A percentile compares a stretch with the other conserved stretches of the same genome.
These are phyloP conservation scores for Hoplodrina ambigua DNA, from an alignment of 2,888 invertebrate species.

Conservation along the genomic window DNA sequence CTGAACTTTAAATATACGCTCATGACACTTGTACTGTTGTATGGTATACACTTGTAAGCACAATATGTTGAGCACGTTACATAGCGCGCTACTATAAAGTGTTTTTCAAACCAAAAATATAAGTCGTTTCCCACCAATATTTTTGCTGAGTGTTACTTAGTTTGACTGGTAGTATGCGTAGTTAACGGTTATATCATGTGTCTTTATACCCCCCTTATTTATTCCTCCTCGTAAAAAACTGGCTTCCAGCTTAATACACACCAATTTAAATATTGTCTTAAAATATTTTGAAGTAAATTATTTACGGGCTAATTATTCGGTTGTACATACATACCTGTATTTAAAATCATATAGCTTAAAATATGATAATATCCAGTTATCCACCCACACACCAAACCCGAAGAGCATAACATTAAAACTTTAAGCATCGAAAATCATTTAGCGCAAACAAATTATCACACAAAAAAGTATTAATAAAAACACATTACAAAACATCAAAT, in stretches of 20 bases:
- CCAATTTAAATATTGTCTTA: not conserved
- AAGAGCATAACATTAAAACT: constrained; percentile 33
- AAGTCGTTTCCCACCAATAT: too few relatives aligned
- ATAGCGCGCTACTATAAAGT: too few relatives aligned
- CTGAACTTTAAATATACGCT: too few relatives aligned
- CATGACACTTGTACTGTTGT: too few relatives aligned
- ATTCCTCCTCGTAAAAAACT: not conserved
- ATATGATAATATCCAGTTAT: not conserved
- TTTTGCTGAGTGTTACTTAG: too few relatives aligned
- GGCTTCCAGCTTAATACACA: not conserved
- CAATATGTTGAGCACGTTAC: too few relatives aligned
- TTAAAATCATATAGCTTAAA: not conserved
- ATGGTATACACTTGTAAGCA: too few relatives aligned
- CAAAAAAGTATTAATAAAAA: constrained; percentile 70
- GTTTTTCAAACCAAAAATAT: too few relatives aligned
- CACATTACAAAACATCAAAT: constrained; percentile 77
- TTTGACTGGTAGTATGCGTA: too few relatives aligned
- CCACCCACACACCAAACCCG: not conserved
- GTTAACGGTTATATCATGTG: too few relatives aligned
- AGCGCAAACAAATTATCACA: constrained; percentile 50
- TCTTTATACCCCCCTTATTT: too few relatives aligned
- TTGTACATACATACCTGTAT: not conserved
- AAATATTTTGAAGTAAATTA: too few relatives aligned
- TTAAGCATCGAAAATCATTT: constrained; percentile 53
- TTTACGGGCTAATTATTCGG: not conserved